A percentile compares a stretch with the other conserved stretches of the same genome.
phyloP scores from a whole-genome alignment of 2,888 invertebrate species.

The Osedax frankpressi region DNA sequence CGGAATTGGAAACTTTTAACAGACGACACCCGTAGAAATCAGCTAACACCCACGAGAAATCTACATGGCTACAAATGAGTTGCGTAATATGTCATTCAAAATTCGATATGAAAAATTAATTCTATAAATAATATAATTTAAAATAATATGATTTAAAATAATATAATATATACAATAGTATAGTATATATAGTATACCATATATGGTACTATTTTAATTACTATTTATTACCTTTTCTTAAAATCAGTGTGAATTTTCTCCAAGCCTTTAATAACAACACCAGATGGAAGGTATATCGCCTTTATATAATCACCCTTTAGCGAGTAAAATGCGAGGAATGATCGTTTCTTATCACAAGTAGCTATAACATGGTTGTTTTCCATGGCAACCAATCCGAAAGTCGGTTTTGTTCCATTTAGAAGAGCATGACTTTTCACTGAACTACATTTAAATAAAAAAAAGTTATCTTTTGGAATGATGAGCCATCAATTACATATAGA shows the following conservation, averaged over 20 bases:
- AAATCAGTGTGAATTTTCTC: neutral
- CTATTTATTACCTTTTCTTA: neutral
- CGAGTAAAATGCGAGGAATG: neutral
- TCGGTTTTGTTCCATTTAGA: neutral
- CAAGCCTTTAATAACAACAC: neutral
- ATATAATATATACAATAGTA: too few relatives aligned
- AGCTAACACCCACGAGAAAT: neutral
- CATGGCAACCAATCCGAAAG: neutral
- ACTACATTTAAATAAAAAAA: too few relatives aligned
- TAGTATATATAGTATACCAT: too few relatives aligned
- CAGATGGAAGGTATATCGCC: neutral
- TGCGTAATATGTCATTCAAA: too few relatives aligned
- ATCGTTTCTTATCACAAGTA: neutral
- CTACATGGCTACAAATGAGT: too few relatives aligned
- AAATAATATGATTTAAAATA: too few relatives aligned
- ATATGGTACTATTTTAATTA: too few relatives aligned
- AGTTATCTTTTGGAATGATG: too few relatives aligned
- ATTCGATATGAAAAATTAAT: too few relatives aligned
- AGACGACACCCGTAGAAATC: neutral
- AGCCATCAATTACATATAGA: too few relatives aligned
- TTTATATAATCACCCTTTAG: neutral
- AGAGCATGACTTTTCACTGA: neutral
- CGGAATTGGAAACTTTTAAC: neutral
- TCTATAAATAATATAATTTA: too few relatives aligned
- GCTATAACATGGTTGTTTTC: neutral